Evolutionary conservation across 2,113 vertebrate species (phyloP).

Genomic region (Neolamprologus longior): DNA sequence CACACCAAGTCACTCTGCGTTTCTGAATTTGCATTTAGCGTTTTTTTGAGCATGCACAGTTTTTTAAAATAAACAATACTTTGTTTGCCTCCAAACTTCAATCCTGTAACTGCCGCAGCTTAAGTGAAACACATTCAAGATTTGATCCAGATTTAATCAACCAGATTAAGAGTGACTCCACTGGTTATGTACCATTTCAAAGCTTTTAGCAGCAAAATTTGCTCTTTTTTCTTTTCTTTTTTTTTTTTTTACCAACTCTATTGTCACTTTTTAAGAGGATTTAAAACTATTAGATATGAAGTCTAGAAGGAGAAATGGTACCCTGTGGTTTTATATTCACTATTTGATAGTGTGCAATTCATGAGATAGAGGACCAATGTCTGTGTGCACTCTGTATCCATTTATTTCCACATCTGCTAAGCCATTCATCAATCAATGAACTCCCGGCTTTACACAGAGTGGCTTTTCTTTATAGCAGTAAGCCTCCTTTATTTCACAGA

Average conservation of each 20-base stretch:
- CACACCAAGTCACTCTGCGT: neutral
- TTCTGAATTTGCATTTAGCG: neutral
- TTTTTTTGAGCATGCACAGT: neutral
- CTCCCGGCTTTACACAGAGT: slow-evolving; percentile 21
- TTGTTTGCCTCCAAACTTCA: neutral
- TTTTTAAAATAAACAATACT: neutral
- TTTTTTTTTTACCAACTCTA: neutral
- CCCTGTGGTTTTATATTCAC: neutral
- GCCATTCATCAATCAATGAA: slow-evolving; percentile 69
- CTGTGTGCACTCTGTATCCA: slow-evolving; percentile 33
- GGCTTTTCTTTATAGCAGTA: slow-evolving; percentile 17
- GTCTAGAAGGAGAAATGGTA: slow-evolving; percentile 8
- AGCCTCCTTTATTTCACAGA: slow-evolving; percentile 51
- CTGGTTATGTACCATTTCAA: neutral
- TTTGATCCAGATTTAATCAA: slow-evolving; percentile 4
- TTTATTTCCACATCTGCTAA: slow-evolving; percentile 60
- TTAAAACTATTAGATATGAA: slow-evolving; percentile 10
- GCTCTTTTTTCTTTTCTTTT: neutral
- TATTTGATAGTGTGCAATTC: neutral
- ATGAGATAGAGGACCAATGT: slow-evolving; percentile 36
- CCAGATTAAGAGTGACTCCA: neutral
- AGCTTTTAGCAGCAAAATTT: neutral
- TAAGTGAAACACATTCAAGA: neutral
- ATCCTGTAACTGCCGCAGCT: neutral
- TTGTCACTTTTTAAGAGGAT: slow-evolving; percentile 11